phyloP scores from a whole-genome alignment of 2,113 vertebrate species.

The Orcinus orca region DNA sequence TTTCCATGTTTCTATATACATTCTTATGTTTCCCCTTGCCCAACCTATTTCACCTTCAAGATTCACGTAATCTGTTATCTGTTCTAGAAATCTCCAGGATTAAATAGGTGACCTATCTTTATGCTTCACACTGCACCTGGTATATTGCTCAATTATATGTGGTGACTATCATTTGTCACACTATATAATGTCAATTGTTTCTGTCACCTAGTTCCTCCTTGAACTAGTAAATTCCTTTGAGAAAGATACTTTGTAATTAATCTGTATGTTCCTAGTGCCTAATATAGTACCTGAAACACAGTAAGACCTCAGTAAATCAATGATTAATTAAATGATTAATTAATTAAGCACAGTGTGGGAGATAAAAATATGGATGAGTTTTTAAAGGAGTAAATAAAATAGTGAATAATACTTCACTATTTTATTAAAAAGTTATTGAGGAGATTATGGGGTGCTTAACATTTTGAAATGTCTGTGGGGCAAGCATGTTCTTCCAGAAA shows the following conservation, averaged over 20 bases:
- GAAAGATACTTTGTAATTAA: slow-evolving; percentile 18
- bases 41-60: neutral
- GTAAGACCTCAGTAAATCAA: neutral
- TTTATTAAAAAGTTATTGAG: neutral
- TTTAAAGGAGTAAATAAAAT: slow-evolving; percentile 17
- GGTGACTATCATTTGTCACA: neutral
- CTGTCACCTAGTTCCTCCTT: neutral
- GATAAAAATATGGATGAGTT: neutral
- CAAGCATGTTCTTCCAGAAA: neutral
- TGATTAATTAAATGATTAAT: neutral
- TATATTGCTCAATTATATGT: neutral
- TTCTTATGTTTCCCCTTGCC: neutral
- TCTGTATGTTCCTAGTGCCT: neutral
- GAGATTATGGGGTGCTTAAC: neutral
- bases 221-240: neutral
- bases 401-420: neutral
- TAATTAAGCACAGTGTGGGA: neutral
- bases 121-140: too few species aligned
- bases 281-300: neutral
- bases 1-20: slow-evolving; percentile 19
- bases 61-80: neutral
- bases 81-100: neutral
- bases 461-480: neutral
- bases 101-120: neutral
- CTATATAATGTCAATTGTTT: neutral